Evolutionary conservation across 2,888 invertebrate genomes (phyloP).

Genomic region (Pyrocoelia pectoralis): DNA sequence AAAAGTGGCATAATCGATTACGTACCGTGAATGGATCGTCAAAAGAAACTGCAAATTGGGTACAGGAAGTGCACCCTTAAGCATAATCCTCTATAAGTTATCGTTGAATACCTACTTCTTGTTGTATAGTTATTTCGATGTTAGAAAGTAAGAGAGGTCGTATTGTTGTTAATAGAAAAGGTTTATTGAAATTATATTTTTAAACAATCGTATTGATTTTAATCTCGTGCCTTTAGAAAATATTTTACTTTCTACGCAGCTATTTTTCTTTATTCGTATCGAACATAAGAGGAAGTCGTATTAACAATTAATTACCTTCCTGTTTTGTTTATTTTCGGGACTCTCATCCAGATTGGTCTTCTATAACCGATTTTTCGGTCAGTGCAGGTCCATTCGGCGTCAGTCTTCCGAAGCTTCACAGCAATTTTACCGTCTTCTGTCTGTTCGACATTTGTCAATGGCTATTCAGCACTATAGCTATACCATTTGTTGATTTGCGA

Average conservation of each 20-base stretch:
- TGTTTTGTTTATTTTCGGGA: too few relatives aligned
- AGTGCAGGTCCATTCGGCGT: too few relatives aligned
- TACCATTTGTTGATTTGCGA: too few relatives aligned
- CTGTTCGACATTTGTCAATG: too few relatives aligned
- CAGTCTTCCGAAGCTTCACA: too few relatives aligned
- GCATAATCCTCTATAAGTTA: constrained; percentile 13
- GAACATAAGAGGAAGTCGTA: too few relatives aligned
- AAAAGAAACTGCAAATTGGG: constrained; percentile 16
- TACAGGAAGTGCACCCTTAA: constrained; percentile 16
- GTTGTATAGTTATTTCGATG: constrained; percentile 1
- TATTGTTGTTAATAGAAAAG: constrained; percentile 9
- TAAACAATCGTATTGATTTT: not conserved
- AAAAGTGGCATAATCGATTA: constrained; percentile 15
- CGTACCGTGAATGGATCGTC: constrained; percentile 1
- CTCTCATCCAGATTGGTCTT: too few relatives aligned
- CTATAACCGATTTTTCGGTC: too few relatives aligned
- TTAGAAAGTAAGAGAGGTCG: constrained; percentile 9
- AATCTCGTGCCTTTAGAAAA: constrained; percentile 2
- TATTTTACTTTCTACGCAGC: not conserved
- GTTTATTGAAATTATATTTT: not conserved
- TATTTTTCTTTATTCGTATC: too few relatives aligned
- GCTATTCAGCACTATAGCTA: too few relatives aligned
- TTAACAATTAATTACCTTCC: too few relatives aligned
- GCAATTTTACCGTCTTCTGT: too few relatives aligned
- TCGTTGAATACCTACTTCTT: constrained; percentile 14